A percentile compares a stretch with the other conserved stretches of the same genome.
Conservation (phyloP, 2,888 invertebrate species). For the Willowsia nigromaculata region DNA sequence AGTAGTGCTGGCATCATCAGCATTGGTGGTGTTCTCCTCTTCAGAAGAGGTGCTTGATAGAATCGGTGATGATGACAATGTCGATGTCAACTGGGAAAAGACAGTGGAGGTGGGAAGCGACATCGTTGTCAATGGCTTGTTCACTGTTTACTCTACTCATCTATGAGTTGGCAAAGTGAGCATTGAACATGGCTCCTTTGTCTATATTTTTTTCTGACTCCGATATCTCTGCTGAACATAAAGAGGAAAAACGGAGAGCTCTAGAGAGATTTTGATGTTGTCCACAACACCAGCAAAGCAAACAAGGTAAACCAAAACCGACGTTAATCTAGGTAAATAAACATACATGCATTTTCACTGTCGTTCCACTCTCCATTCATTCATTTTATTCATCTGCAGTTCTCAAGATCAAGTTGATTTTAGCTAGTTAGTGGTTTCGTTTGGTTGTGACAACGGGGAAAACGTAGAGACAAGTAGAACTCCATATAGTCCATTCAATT, state of each 20-base stretch:
- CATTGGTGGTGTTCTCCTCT: neutral
- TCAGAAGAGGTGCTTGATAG: neutral
- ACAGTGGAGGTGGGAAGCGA: constrained; percentile 31
- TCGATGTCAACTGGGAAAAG: constrained; percentile 25
- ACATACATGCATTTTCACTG: neutral
- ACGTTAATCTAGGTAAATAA: constrained; percentile 9
- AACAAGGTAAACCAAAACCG: neutral
- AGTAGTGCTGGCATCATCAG: neutral
- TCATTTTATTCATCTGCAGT: neutral
- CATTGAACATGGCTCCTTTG: constrained; percentile 17
- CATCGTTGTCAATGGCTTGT: constrained; percentile 18
- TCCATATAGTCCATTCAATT: neutral
- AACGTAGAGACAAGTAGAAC: no score
- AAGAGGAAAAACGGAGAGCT: neutral
- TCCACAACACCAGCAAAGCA: constrained; percentile 9
- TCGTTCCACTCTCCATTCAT: neutral
- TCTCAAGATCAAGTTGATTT: no score
- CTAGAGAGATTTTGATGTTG: neutral
- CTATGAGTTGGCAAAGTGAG: neutral
- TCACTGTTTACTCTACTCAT: constrained; percentile 44
- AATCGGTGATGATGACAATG: constrained; percentile 2
- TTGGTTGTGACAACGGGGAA: no score
- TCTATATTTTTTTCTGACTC: no score
- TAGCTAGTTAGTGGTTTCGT: neutral
- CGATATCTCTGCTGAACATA: neutral